Evolutionary conservation across 2,797 vertebrate species (phyloP).

Genomic region (Pangasius krempfi): DNA sequence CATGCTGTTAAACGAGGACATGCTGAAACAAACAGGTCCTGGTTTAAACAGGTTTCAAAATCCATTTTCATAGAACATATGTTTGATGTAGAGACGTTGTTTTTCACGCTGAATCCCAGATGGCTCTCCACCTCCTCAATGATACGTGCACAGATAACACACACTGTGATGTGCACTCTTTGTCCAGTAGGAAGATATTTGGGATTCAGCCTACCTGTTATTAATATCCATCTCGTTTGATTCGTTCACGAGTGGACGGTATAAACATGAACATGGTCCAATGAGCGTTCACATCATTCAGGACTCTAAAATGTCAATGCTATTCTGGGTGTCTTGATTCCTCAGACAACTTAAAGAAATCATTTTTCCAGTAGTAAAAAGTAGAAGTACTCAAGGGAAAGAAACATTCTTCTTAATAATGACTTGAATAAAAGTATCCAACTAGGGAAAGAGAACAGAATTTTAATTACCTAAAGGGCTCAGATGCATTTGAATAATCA

Average conservation of each 20-base stretch:
- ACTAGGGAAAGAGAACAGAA: background rate
- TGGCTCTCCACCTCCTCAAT: background rate
- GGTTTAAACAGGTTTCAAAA: conserved; percentile 21
- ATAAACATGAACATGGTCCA: background rate
- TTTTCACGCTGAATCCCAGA: background rate
- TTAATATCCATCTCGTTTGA: background rate
- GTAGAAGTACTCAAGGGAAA: background rate
- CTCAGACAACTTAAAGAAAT: background rate
- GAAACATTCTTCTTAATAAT: background rate
- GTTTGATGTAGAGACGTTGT: background rate
- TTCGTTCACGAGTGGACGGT: background rate
- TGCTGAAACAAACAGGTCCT: conserved; percentile 15
- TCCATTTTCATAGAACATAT: background rate
- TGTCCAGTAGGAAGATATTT: background rate
- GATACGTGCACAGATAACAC: background rate
- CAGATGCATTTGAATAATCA: background rate
- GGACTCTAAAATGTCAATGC: background rate
- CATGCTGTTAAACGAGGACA: background rate
- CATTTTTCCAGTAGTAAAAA: background rate
- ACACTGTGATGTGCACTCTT: background rate
- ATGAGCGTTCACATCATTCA: background rate
- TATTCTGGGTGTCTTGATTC: background rate
- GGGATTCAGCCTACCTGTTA: background rate
- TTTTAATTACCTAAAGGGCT: background rate
- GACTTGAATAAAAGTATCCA: background rate